Conservation (phyloP, 1,140 invertebrate species). For the Oryctes rhinoceros region DNA sequence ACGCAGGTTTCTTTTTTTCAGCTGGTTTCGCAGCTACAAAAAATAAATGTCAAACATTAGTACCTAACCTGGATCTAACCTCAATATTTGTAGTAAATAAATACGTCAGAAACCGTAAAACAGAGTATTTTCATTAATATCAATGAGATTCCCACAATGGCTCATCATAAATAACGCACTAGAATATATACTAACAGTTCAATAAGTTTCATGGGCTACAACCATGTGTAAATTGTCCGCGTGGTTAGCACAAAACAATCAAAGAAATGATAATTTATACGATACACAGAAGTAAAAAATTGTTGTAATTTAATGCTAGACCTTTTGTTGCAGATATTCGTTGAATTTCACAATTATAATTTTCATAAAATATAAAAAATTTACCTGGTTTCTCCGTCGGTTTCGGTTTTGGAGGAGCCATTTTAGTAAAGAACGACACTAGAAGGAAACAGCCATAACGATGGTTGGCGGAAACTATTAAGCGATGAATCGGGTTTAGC, state of each 20-base stretch:
- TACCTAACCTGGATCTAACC: slow-evolving; percentile 44
- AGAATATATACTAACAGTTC: not conserved
- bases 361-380: slow-evolving; percentile 48
- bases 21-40: slow-evolving; percentile 65
- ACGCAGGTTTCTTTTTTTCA: slow-evolving; percentile 69
- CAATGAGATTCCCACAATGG: slow-evolving; percentile 53
- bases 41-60: slow-evolving; percentile 43
- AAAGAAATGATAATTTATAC: not conserved
- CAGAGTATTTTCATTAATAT: slow-evolving; percentile 47
- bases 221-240: slow-evolving; percentile 48
- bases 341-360: not conserved
- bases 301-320: slow-evolving; percentile 2
- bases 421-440: slow-evolving; percentile 64
- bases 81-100: slow-evolving; percentile 34
- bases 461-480: slow-evolving; percentile 24
- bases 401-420: slow-evolving; percentile 73
- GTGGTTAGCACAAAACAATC: slow-evolving; percentile 46
- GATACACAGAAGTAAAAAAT: not conserved
- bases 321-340: slow-evolving; percentile 11
- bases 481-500: not conserved
- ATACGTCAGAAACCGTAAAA: not conserved
- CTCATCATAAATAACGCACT: slow-evolving; percentile 48
- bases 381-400: slow-evolving; percentile 72
- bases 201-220: not conserved
- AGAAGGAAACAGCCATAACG: slow-evolving; percentile 30